Evolutionary conservation across 2,888 invertebrate genomes (phyloP), one percentile per base, ranked within the genome.

Genomic region (Coelinius sp.): DNA sequence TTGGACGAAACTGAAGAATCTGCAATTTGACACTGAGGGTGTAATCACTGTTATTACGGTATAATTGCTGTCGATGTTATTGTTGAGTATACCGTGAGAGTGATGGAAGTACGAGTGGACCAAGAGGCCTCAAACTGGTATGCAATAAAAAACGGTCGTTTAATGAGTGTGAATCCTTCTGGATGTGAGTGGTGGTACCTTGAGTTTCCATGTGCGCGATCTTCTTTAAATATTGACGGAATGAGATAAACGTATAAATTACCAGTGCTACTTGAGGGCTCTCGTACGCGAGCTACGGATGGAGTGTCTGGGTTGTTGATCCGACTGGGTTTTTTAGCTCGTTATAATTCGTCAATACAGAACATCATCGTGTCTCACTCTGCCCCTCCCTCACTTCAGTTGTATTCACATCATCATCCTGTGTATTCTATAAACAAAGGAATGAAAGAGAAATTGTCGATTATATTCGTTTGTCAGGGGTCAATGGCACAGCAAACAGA

Each of bases 231-330:
- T 82, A 82, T 83, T 82, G 82, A 81, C 82, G 79, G 76, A 81
- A 81, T 79, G 77, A 80, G 80, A 82, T 81, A 82, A 82, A 82
- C 77, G 79, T 82, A 81, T 83, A 80, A 83, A 82, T 83, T 82
- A 82, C 80, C 78, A 77, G 74, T 12, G 64, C 82, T 78, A 76
- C 78, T 80, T 68, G 70, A 77, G 76, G 73, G 77, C 78, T 77
- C 79, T 78, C 22, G 22, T 41, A 41, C 5, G 10, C 62, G 22
- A 20, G 20, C 62, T 38, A 10, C 22, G 22, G 3, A 38, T 41
- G 41, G 22, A 63, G 38, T 41, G 41, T 63, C 56, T 56, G 31
- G 31, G 31, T 63, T 63, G 62, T 63, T 63, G 62, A 63, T 63
- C 22, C 20, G 31, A 20, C 38, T 63, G 62, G 38, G 17, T 24